Conservation (phyloP, 2,113 vertebrate genomes). For the Ciconia stormi region DNA sequence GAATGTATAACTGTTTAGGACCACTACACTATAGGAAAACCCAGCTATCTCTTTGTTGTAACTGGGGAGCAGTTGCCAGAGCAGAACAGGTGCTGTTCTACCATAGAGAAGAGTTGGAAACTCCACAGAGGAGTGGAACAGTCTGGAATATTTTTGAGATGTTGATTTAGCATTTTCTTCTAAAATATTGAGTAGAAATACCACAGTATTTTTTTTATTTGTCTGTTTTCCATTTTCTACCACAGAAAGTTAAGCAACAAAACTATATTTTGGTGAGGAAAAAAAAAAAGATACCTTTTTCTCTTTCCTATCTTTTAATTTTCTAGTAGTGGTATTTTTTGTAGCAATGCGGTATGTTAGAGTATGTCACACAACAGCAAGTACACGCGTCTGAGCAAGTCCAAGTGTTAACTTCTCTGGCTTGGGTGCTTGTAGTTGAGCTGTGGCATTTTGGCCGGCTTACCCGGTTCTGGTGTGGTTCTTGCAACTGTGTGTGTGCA, state of each 20-base stretch:
- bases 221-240: not conserved
- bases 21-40: not conserved
- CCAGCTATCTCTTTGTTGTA: not conserved
- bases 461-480: not conserved
- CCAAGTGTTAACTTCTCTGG: not conserved
- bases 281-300: not conserved
- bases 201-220: not conserved
- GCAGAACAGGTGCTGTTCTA: not conserved
- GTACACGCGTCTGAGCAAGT: not conserved
- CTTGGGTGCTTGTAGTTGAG: not conserved
- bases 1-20: not conserved
- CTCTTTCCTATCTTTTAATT: not conserved
- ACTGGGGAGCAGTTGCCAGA: not conserved
- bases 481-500: accelerated
- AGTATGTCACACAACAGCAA: not conserved
- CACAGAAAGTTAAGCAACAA: not conserved
- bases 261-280: not conserved
- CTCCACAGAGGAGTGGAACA: not conserved
- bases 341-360: not conserved
- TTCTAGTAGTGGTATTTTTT: not conserved
- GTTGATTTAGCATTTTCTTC: not conserved
- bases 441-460: not conserved
- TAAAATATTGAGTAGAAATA: not conserved
- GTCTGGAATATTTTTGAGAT: not conserved
- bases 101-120: not conserved